phyloP scores from a whole-genome alignment of 2,797 vertebrate genomes.

The Syngnathus rostellatus region DNA sequence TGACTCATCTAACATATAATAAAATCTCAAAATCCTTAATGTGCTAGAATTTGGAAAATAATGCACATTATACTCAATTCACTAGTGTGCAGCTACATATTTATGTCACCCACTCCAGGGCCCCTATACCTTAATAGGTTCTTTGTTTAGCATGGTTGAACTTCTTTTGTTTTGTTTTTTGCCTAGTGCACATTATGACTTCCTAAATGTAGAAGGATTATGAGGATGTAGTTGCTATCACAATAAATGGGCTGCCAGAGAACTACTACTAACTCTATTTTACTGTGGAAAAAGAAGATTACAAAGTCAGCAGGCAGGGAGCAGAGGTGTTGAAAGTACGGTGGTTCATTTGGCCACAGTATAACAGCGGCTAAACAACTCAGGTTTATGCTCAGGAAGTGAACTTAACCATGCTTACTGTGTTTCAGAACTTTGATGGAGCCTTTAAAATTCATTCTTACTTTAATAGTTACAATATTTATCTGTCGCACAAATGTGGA shows the following conservation, averaged over 20 bases:
- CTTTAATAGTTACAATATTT: too few species aligned
- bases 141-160: too few species aligned
- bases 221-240: conserved; percentile 31
- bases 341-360: conserved; percentile 30
- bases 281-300: conserved; percentile 19
- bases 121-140: conserved; percentile 22
- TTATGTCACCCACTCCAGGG: conserved; percentile 35
- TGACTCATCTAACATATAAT: too few species aligned
- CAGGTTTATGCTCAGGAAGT: conserved; percentile 37
- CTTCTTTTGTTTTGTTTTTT: too few species aligned
- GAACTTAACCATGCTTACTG: conserved; percentile 36
- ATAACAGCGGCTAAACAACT: conserved; percentile 28
- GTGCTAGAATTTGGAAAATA: too few species aligned
- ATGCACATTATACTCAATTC: conserved; percentile 23
- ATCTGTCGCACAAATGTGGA: too few species aligned
- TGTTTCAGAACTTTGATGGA: too few species aligned
- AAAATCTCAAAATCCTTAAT: too few species aligned
- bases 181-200: conserved; percentile 38
- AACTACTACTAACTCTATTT: conserved; percentile 37
- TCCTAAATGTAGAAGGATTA: conserved; percentile 52
- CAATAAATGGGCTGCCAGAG: conserved; percentile 13
- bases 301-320: conserved; percentile 20
- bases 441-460: too few species aligned
- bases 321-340: conserved; percentile 41
- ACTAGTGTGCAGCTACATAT: too few species aligned